Conservation (phyloP, 2,888 invertebrate genomes). For the Lamproptera curius region DNA sequence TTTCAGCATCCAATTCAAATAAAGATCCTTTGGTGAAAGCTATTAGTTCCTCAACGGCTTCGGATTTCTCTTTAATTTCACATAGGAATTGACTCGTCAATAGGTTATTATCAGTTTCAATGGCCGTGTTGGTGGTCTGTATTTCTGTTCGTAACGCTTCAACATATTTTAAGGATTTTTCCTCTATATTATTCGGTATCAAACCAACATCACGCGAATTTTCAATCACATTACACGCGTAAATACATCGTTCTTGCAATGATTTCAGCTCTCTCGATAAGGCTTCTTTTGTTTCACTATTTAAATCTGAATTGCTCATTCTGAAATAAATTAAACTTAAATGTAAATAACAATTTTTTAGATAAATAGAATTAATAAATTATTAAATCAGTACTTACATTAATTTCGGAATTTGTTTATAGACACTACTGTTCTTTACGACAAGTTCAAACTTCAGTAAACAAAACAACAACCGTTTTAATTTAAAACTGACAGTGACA, state of each 20-base stretch:
- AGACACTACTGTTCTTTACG: too few species aligned
- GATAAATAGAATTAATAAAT: background rate
- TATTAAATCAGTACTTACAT: background rate
- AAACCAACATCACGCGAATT: conserved; percentile 43
- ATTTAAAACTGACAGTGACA: too few species aligned
- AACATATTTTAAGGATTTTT: conserved; percentile 45
- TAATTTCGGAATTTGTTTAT: background rate
- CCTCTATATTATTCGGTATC: conserved; percentile 37
- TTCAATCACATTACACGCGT: conserved; percentile 47
- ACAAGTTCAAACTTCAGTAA: too few species aligned
- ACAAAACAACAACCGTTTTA: too few species aligned
- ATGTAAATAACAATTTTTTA: background rate
- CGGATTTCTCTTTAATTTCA: conserved; percentile 51
- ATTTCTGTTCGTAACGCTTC: conserved; percentile 50
- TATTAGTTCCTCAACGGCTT: conserved; percentile 49
- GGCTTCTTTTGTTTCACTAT: conserved; percentile 40
- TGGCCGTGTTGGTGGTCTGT: conserved; percentile 43
- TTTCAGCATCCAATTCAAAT: conserved; percentile 53
- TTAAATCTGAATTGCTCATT: conserved; percentile 40
- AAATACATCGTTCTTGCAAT: conserved; percentile 44
- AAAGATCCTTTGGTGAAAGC: conserved; percentile 54
- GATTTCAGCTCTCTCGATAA: conserved; percentile 50
- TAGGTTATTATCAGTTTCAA: conserved; percentile 51
- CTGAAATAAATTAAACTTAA: conserved; percentile 27
- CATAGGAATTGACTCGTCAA: conserved; percentile 51